Evolutionary conservation across 2,888 invertebrate genomes (phyloP).

Genomic region (Ptilodon capucinus): DNA sequence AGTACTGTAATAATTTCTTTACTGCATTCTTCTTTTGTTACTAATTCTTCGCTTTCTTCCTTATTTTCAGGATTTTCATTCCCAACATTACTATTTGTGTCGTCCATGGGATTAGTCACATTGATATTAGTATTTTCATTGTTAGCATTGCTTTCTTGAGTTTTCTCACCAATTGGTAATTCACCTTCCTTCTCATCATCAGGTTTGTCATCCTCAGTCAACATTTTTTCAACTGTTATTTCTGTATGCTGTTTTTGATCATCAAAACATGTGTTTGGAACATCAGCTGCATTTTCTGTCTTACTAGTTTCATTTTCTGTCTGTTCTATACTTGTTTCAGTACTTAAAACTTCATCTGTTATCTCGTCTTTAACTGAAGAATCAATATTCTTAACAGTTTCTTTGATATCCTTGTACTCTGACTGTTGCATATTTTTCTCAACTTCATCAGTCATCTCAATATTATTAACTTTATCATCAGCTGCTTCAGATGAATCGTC

Average conservation of each 20-base stretch:
- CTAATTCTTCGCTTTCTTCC: background rate
- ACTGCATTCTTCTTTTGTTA: background rate
- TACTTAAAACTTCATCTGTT: background rate
- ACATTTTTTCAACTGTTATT: background rate
- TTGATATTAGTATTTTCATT: background rate
- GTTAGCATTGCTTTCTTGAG: background rate
- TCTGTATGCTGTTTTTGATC: background rate
- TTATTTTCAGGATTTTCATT: background rate
- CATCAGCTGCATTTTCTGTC: background rate
- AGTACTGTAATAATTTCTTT: background rate
- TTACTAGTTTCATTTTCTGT: background rate
- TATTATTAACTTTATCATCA: background rate
- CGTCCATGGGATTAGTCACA: background rate
- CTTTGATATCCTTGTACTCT: background rate
- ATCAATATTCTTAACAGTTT: background rate
- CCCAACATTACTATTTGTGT: background rate
- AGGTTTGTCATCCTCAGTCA: background rate
- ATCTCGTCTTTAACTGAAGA: background rate
- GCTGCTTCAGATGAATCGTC: background rate
- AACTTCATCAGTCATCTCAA: background rate
- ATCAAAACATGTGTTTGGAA: background rate
- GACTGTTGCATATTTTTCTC: background rate
- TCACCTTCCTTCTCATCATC: background rate
- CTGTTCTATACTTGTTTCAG: conserved; percentile 7
- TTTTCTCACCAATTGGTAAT: background rate